These are phyloP conservation scores for Sinocyclocheilus maitianheensis DNA, from an alignment of 2,113 vertebrate genomes.

Conservation along the genomic window DNA sequence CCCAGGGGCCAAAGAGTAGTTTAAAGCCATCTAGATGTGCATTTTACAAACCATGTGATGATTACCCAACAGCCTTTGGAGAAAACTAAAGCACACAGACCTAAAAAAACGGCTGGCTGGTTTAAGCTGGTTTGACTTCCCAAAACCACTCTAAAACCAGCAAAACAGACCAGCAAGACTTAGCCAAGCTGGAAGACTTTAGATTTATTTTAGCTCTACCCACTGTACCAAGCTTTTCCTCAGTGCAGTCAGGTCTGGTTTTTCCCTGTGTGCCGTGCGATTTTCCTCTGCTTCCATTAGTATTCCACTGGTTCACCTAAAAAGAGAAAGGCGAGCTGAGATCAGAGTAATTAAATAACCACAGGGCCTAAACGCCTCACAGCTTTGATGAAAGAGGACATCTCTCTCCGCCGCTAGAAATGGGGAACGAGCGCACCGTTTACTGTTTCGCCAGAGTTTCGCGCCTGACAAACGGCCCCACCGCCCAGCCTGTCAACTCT, in stretches of 20 bases:
- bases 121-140: not conserved
- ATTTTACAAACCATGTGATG: not conserved
- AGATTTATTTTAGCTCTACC: not conserved
- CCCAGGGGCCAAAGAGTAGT: not conserved
- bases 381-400: constrained; percentile 60
- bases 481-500: constrained; percentile 56
- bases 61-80: not conserved
- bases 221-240: constrained; percentile 7
- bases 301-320: constrained; percentile 54
- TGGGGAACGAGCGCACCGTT: constrained; percentile 51
- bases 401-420: constrained; percentile 49
- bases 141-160: not conserved
- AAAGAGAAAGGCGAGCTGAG: constrained; percentile 55
- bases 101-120: not conserved
- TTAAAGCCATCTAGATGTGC: not conserved
- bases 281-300: constrained; percentile 43
- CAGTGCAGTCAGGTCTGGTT: not conserved
- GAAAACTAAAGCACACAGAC: not conserved
- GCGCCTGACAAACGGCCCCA: constrained; percentile 40
- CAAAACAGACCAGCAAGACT: not conserved
- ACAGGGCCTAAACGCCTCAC: constrained; percentile 57
- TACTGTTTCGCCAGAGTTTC: constrained; percentile 38
- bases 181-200: not conserved
- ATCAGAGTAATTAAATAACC: constrained; percentile 62
- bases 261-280: not conserved